Conservation (phyloP, 2,888 invertebrate species). For the Myopa testacea region DNA sequence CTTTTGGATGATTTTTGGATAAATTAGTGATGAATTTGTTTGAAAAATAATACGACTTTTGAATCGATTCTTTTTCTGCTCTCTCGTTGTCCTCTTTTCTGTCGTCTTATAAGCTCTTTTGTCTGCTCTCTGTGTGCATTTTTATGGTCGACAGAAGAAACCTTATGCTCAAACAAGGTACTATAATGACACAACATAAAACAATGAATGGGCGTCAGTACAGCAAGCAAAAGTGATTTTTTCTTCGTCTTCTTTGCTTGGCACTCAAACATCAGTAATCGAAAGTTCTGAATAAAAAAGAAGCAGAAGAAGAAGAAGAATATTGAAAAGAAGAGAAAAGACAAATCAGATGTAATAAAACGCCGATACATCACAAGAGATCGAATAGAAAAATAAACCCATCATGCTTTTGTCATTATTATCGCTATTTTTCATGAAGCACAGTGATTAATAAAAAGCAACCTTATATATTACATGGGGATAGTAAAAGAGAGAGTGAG, state of each 20-base stretch:
- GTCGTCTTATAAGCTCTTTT: no score
- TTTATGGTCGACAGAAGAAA: no score
- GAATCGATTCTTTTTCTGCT: no score
- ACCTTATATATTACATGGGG: neutral
- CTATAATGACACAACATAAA: conserved; percentile 25
- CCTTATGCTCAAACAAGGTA: conserved; percentile 16
- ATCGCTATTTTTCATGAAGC: neutral
- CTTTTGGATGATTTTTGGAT: no score
- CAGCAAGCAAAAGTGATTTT: neutral
- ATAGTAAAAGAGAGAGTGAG: neutral
- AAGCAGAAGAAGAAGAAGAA: neutral
- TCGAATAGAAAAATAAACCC: neutral
- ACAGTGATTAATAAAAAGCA: no score
- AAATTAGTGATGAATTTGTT: no score
- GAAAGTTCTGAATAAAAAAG: neutral
- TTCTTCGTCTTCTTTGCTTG: neutral
- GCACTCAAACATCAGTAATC: neutral
- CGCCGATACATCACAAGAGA: neutral
- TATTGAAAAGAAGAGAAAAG: neutral
- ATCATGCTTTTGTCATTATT: conserved; percentile 20
- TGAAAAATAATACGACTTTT: no score
- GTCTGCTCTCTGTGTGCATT: no score
- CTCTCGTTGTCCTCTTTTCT: no score
- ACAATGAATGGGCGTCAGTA: conserved; percentile 31
- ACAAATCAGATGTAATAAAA: neutral